A percentile compares a stretch with the other conserved stretches of the same genome.
phyloP scores from a whole-genome alignment of 2,888 invertebrate genomes.

The Idaea biselata region DNA sequence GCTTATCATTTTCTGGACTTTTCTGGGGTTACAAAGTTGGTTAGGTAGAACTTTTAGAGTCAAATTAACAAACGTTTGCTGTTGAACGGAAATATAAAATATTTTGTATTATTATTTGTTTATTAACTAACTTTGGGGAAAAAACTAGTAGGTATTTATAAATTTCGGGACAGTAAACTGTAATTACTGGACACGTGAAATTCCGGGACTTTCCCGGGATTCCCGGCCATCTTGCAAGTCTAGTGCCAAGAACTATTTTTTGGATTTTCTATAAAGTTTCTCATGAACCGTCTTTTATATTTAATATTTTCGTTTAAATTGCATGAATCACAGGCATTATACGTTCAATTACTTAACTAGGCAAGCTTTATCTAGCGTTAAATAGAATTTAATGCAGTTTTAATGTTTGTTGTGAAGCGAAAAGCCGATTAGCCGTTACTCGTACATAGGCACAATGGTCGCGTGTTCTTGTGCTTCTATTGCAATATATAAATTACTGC shows the following conservation, averaged over 20 bases:
- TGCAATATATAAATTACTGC: conserved; percentile 55
- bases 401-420: conserved; percentile 66
- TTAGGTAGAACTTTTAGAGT: no score
- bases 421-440: conserved; percentile 54
- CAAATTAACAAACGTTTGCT: no score
- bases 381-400: conserved; percentile 74
- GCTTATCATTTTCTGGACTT: no score
- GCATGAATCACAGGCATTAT: conserved; percentile 52
- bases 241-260: background rate
- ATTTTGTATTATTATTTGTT: no score
- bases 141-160: no score
- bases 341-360: conserved; percentile 59
- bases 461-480: conserved; percentile 43
- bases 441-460: conserved; percentile 45
- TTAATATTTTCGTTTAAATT: conserved; percentile 17
- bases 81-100: no score
- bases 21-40: no score
- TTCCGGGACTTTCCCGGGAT: no score
- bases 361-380: conserved; percentile 56
- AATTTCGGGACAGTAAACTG: no score
- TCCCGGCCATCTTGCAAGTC: no score
- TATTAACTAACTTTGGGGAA: no score
- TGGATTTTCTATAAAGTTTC: background rate
- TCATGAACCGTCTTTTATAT: conserved; percentile 22
- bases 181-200: no score